A percentile compares a stretch with the other conserved stretches of the same genome.
These are phyloP conservation scores for Mus spicilegus DNA, from an alignment of 2,113 vertebrate species.

Conservation along the genomic window DNA sequence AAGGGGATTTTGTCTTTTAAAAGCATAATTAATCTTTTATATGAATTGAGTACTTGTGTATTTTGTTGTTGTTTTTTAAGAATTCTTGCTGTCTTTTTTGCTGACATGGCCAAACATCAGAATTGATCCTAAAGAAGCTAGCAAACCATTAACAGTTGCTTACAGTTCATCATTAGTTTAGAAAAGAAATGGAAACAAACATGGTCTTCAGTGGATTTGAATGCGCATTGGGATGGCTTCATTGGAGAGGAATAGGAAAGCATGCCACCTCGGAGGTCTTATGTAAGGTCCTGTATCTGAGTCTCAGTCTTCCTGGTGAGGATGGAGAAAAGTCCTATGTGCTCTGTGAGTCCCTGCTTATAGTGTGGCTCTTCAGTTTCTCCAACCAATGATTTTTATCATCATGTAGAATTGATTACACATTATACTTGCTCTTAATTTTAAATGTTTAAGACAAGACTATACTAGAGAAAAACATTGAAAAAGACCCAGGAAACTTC, in stretches of 20 bases:
- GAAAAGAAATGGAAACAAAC: constrained; percentile 23
- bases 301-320: not conserved
- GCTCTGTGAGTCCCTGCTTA: not conserved
- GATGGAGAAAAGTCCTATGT: not conserved
- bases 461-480: constrained; percentile 37
- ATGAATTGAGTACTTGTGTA: constrained; percentile 10
- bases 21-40: not conserved
- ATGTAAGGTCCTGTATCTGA: not conserved
- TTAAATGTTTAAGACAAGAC: constrained; percentile 16
- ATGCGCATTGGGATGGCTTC: not conserved
- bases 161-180: constrained; percentile 54
- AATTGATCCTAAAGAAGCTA: constrained; percentile 22
- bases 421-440: constrained; percentile 1
- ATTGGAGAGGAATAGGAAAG: not conserved
- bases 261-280: not conserved
- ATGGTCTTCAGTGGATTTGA: constrained; percentile 4
- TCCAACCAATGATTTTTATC: constrained; percentile 23
- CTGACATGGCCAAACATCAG: not conserved
- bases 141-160: constrained; percentile 41
- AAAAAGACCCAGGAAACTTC: constrained; percentile 11
- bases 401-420: not conserved
- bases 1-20: not conserved
- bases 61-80: not conserved
- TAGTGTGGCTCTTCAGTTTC: not conserved
- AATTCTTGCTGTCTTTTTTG: not conserved